Evolutionary conservation across 2,113 vertebrate genomes (phyloP).

Genomic region (Halichoeres trimaculatus): DNA sequence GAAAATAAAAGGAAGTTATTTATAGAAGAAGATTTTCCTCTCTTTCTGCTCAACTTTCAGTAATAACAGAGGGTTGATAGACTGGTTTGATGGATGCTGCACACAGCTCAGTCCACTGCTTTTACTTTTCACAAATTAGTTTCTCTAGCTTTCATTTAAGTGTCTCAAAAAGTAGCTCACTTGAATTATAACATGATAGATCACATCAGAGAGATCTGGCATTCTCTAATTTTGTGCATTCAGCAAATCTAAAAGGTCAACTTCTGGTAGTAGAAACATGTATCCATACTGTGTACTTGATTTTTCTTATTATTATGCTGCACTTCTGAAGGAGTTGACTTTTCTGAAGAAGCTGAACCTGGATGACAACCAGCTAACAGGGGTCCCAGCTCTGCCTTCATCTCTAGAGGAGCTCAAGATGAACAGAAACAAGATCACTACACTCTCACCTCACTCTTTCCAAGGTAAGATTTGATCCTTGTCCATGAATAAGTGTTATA

Average conservation of each 20-base stretch:
- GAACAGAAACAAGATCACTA: slow-evolving; percentile 79
- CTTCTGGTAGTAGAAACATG: slow-evolving; percentile 39
- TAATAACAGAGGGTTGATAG: slow-evolving; percentile 73
- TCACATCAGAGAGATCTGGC: slow-evolving; percentile 41
- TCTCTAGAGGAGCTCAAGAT: slow-evolving; percentile 85
- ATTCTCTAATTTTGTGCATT: slow-evolving; percentile 43
- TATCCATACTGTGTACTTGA: slow-evolving; percentile 42
- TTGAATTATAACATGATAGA: slow-evolving; percentile 65
- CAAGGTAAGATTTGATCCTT: slow-evolving; percentile 64
- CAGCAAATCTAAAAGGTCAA: slow-evolving; percentile 41
- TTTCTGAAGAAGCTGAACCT: slow-evolving; percentile 82
- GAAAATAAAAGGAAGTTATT: slow-evolving; percentile 65
- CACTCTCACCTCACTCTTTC: slow-evolving; percentile 76
- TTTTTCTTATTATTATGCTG: slow-evolving; percentile 8
- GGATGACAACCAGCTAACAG: slow-evolving; percentile 79
- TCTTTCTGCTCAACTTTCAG: slow-evolving; percentile 49
- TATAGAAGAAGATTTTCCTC: slow-evolving; percentile 53
- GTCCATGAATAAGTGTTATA: not conserved
- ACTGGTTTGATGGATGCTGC: slow-evolving; percentile 50
- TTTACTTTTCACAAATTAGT: slow-evolving; percentile 59
- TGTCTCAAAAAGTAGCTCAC: slow-evolving; percentile 53
- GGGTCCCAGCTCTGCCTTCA: slow-evolving; percentile 78
- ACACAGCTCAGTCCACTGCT: slow-evolving; percentile 53
- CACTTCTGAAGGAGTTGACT: slow-evolving; percentile 65
- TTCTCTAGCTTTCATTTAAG: slow-evolving; percentile 44